Evolutionary conservation across 2,113 vertebrate species (phyloP), one percentile per base, ranked within the genome.

Genomic region (Telmatochromis sp.): DNA sequence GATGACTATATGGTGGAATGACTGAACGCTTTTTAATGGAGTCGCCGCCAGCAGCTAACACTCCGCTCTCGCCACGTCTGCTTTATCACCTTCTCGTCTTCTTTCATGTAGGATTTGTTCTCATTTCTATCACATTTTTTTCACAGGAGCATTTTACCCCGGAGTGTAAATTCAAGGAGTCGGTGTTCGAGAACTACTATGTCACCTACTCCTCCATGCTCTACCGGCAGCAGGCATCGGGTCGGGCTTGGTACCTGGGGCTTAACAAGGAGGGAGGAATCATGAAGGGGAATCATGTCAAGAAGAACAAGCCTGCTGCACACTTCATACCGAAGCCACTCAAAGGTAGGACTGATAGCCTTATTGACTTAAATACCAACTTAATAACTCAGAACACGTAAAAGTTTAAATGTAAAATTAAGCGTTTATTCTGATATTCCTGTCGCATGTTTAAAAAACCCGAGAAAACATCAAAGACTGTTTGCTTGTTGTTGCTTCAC

Each of bases 121-220:
- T 68, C 33, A 83, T 26, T 40, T 63, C 6, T 60, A 13, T 88
- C 83, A 23, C 55, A 4, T 15, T 82, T 54, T 23, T 31, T 63
- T 51, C 86, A n/a, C 89, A 99, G 99, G 98, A 99, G 93, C 98
- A 98, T 96, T 99, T 99, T 93, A 99, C 99, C 57, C 98, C 98
- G 1, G 99, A 99, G 96, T 99, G 99, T 95, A 99, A 99, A 96
- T 99, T 99, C 96, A 99, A 99, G 97, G 99, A 99, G 96, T 99
- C 99, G 0, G 98, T 99, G 91, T 99, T 99, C 96, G 98, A 99
- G 96, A 99, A 99, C 96, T 99, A 99, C 95, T 99, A 99, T 1
- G 99, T 99, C 94, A 99, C 98, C 0, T 99, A 99, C 93, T 99
- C 99, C 7, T 99, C 98, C 82, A 99, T 99, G 98, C 96, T 99